Conservation (phyloP, 2,113 vertebrate genomes). For the Catharus fuscescens region DNA sequence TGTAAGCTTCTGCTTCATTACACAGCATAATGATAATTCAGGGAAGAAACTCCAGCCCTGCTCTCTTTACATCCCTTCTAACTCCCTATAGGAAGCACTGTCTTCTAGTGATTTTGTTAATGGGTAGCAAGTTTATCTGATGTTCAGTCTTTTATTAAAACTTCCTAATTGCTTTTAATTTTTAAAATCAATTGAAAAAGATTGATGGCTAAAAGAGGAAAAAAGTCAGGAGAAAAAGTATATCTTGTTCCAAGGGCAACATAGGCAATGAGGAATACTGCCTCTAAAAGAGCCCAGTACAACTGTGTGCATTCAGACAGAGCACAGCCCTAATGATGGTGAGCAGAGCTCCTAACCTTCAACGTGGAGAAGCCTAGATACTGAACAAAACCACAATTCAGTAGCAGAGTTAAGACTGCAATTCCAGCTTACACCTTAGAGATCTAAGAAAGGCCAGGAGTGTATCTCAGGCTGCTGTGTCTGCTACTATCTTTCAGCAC, state of each 20-base stretch:
- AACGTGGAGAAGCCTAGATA: not conserved
- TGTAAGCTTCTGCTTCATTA: constrained; percentile 72
- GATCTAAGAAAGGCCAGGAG: not conserved
- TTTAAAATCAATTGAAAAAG: constrained; percentile 45
- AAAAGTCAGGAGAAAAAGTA: not conserved
- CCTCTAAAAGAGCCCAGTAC: not conserved
- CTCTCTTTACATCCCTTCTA: not conserved
- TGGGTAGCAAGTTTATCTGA: constrained; percentile 24
- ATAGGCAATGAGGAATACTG: not conserved
- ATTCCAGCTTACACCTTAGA: not conserved
- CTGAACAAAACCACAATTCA: not conserved
- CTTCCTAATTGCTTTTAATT: constrained; percentile 52
- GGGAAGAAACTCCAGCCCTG: constrained; percentile 5
- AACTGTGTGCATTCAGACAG: not conserved
- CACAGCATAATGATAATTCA: constrained; percentile 51
- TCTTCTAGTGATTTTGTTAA: constrained; percentile 29
- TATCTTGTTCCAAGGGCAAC: not conserved
- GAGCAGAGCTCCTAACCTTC: not conserved
- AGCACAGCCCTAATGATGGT: not conserved
- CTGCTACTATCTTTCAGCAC: not conserved
- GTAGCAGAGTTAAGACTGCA: not conserved
- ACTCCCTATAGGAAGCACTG: constrained; percentile 26
- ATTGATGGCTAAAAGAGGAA: constrained; percentile 1
- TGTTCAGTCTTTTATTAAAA: constrained; percentile 22
- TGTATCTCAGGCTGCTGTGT: not conserved